Base-by-base conservation (phyloP, 2,888 invertebrate genomes). In the Invenusta paracnida region DNA sequence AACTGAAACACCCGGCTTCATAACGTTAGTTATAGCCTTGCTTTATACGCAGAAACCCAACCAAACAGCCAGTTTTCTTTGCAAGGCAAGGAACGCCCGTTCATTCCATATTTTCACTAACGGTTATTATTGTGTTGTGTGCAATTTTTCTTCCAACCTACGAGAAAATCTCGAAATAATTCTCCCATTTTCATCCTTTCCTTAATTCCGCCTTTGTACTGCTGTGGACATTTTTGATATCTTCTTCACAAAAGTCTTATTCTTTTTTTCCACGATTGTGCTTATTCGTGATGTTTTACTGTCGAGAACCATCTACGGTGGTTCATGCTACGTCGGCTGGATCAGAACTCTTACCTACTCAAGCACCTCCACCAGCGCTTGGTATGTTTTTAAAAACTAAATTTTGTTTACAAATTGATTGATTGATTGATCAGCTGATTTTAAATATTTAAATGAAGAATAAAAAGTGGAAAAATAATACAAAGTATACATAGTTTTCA, bases 1-100 rank as follows among this genome's bases (percentile, higher is more conserved):
- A 73, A 73, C 73, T 73, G 73, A 73, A 73, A 73, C 27, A 23
- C 73, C 73, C 73, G 73, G 25, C 73, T 73, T 5, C 73, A n/a
- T 48, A 13, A 23, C 27, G 73, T 23, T 73, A 73, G 73, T 17
- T 48, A 48, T 48, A 48, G 48, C 17, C 23, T n/a, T 23, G 48
- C 17, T 73, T n/a, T 23, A 73, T 73, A 73, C 73, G 73, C 73
- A 73, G 73, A 73, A 73, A 73, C 73, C 73, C 73, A 23, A 73
- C 73, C 73, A 73, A 48, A 73, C 25, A 73, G 5, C 73, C 25
- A 73, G 73, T 73, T 73, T 73, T 73, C 73, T 73, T 25, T 73
- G 2, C 11, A 73, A 73, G 73, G 73, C 25, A 73, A 73, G 17
- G 48, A 48, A 48, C 48, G 48, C 48, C 48, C 17, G 48, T 17